Evolutionary conservation across 2,888 invertebrate species (phyloP), one percentile per base, ranked within the genome.

Genomic region (Operophtera brumata): DNA sequence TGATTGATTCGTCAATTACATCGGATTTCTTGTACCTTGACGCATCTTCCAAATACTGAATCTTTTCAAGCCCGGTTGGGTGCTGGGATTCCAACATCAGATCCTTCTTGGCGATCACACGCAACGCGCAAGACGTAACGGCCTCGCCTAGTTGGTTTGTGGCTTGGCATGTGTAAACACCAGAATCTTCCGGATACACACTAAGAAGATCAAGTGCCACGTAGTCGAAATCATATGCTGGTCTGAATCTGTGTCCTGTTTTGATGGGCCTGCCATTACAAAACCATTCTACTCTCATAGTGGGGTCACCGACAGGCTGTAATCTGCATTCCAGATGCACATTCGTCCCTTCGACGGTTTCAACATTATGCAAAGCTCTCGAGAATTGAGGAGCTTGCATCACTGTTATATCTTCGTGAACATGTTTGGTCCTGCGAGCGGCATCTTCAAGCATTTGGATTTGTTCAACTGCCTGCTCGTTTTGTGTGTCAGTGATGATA

Each of bases 131-230:
- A 0, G 97, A 96, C 4, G 98, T 97, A 6, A 97, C 96, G 13
- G 97, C 97, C 91, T 98, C 96, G 2, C 99, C 99, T 26, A 97
- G 92, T 74, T 96, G 95, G 81, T 99, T 99, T 52, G 96, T 94
- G 0, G 99, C 99, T 80, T 96, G 95, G 73, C 98, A 98, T 9
- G 97, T 97, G 80, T 99, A 99, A 0, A 97, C 96, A 12, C 99
- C 99, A 6, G 97, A 97, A 85, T 99, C 99, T 70, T 96, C 96
- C n/a, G 99, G 97, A 79, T 98, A 99, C 20, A 98, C 97, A 73
- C 98, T 97, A 14, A 99, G 91, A 46, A 99, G 93, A 84, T 99
- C 99, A 48, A 99, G 91, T 7, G 99, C 98, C 12, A 99, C 98
- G 78, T 98, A 99, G 75, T 98, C 98, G 80, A 99, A 98, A 84